phyloP scores from a whole-genome alignment of 2,113 vertebrate genomes.

The Cranoglanis bouderius region DNA sequence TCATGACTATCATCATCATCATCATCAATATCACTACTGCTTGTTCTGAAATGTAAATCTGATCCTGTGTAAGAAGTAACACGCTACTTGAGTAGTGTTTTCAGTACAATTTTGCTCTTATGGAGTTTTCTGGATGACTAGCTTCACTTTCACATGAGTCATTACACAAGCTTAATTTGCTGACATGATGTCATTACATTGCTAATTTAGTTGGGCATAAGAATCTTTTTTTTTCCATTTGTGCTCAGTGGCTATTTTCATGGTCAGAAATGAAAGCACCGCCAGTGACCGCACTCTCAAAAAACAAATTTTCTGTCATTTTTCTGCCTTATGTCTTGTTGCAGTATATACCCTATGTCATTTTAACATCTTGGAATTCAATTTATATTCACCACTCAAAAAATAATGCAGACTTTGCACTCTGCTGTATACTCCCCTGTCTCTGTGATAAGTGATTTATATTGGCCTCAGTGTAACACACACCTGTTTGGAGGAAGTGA shows the following conservation, averaged over 20 bases:
- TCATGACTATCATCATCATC: background rate
- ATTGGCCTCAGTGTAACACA: background rate
- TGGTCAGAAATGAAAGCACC: background rate
- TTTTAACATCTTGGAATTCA: background rate
- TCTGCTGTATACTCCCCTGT: background rate
- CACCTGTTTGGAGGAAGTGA: background rate
- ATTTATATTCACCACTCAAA: background rate
- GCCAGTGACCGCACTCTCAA: background rate
- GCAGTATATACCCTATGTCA: background rate
- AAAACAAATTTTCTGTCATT: background rate
- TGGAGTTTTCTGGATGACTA: background rate
- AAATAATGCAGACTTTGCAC: background rate
- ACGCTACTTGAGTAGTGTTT: background rate
- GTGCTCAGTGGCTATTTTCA: background rate
- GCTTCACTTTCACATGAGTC: conserved; percentile 16
- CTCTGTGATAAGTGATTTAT: background rate
- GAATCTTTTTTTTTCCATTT: background rate
- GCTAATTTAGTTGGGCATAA: background rate
- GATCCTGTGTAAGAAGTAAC: background rate
- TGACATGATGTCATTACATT: conserved; percentile 13
- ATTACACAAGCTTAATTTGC: conserved; percentile 23
- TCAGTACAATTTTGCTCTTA: background rate
- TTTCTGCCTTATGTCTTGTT: background rate
- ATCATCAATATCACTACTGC: background rate
- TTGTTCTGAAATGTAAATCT: background rate